A percentile compares a stretch with the other conserved stretches of the same genome.
Evolutionary conservation across 1,140 invertebrate species (phyloP).

Genomic region (Neodiprion lecontei): DNA sequence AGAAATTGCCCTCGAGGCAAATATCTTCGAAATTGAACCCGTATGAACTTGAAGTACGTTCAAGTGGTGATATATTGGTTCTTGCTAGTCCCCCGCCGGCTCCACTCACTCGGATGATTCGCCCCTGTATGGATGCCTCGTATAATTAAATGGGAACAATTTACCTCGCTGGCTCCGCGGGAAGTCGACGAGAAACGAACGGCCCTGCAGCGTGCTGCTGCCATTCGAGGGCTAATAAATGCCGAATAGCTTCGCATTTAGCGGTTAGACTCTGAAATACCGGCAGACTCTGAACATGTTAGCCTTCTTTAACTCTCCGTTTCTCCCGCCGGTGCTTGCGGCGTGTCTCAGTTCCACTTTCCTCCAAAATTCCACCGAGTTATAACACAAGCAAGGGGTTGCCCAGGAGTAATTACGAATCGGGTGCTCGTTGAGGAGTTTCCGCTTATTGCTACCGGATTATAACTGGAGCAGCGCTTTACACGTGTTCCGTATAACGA

Average conservation of each 20-base stretch:
- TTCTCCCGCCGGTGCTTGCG: not conserved
- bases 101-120: not conserved
- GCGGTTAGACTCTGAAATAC: not conserved
- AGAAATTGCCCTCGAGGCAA: not conserved
- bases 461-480: not conserved
- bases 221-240: constrained; percentile 12
- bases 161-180: constrained; percentile 1
- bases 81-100: not conserved
- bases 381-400: not conserved
- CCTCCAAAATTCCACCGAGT: not conserved
- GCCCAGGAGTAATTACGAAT: not conserved
- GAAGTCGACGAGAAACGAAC: not conserved
- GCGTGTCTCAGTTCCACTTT: not conserved
- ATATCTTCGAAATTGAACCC: constrained; percentile 3
- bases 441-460: not conserved
- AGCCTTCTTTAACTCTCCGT: not conserved
- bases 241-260: constrained; percentile 13
- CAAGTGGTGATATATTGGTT: constrained; percentile 2
- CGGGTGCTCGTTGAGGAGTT: not conserved
- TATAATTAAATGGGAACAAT: constrained; percentile 14
- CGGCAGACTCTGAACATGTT: not conserved
- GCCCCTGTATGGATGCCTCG: constrained; percentile 8
- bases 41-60: constrained; percentile 2
- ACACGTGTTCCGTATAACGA: not conserved
- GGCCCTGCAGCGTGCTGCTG: not conserved